These are phyloP conservation scores for Caranx ignobilis DNA, from an alignment of 2,113 vertebrate species.

Conservation along the genomic window DNA sequence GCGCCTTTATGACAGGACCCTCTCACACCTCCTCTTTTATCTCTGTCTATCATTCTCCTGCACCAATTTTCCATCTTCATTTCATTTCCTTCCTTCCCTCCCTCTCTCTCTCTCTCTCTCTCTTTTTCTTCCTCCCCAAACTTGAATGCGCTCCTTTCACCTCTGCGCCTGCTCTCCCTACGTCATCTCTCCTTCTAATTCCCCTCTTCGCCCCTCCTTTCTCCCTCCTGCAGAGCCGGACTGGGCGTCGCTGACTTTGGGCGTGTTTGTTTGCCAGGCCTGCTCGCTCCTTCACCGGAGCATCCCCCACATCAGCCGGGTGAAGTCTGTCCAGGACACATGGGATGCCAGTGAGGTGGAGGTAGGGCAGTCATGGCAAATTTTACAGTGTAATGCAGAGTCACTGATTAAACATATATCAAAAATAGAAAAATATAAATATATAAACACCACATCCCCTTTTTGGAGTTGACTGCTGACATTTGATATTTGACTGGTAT, in stretches of 20 bases:
- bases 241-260: constrained; percentile 95
- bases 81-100: constrained; percentile 17
- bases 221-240: constrained; percentile 87
- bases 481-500: neutral
- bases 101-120: neutral
- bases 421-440: neutral
- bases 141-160: neutral
- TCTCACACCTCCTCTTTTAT: constrained; percentile 26
- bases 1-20: constrained; percentile 37
- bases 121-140: neutral
- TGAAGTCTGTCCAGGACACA: constrained; percentile 92
- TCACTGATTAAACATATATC: neutral
- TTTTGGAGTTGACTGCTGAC: neutral
- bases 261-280: constrained; percentile 94
- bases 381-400: neutral
- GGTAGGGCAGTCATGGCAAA: constrained; percentile 72
- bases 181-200: neutral
- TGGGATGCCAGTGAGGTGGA: constrained; percentile 94
- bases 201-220: neutral
- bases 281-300: constrained; percentile 94
- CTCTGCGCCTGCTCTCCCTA: constrained; percentile 1
- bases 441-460: neutral
- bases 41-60: neutral
- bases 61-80: neutral
- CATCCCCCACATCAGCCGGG: constrained; percentile 92